Conservation (phyloP, 2,888 invertebrate genomes). For the Phaonia tiefii region DNA sequence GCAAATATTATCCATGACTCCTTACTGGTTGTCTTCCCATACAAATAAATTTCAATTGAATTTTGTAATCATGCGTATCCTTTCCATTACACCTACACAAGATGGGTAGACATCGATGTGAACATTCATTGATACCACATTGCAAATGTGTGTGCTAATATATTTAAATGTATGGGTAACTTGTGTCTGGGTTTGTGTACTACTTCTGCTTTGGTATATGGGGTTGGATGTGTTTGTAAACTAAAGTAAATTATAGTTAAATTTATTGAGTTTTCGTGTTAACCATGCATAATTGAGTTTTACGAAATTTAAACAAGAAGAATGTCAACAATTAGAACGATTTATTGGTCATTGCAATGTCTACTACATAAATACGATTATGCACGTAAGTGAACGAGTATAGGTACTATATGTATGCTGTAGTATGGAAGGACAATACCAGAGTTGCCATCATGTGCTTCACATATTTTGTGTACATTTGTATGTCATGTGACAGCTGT, state of each 20-base stretch:
- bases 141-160: neutral
- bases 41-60: neutral
- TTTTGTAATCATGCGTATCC: neutral
- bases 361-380: neutral
- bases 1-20: too few relatives aligned
- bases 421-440: too few relatives aligned
- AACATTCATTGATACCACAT: neutral
- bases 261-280: constrained; percentile 79
- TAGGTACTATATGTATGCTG: too few relatives aligned
- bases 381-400: neutral
- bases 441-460: too few relatives aligned
- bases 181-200: constrained; percentile 44
- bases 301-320: constrained; percentile 70
- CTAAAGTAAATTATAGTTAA: constrained; percentile 73
- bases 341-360: constrained; percentile 65
- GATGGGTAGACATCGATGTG: neutral
- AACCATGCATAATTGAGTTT: constrained; percentile 79
- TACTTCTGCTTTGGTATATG: too few relatives aligned
- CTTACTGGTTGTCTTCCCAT: too few relatives aligned
- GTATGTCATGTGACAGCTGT: too few relatives aligned
- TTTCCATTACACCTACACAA: neutral
- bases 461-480: too few relatives aligned
- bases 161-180: constrained; percentile 6
- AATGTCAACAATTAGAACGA: constrained; percentile 70
- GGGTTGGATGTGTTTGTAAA: neutral